Evolutionary conservation across 2,113 vertebrate species (phyloP).

Genomic region (Varanus salvator): DNA sequence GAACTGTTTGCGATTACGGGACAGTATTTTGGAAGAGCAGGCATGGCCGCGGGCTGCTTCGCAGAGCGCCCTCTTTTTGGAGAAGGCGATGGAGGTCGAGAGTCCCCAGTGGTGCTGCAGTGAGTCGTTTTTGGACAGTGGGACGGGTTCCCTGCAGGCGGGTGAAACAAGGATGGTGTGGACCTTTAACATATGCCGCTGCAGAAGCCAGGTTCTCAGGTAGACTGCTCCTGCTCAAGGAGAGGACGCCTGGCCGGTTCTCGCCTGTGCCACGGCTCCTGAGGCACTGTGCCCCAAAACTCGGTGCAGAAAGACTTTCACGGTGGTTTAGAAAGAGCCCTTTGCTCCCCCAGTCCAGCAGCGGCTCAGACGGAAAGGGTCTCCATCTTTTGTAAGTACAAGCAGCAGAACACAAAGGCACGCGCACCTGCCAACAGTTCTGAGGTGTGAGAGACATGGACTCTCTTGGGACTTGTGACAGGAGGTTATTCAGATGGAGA

Average conservation of each 20-base stretch:
- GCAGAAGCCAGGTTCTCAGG: neutral
- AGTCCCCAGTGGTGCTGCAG: too few relatives aligned
- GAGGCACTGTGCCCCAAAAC: neutral
- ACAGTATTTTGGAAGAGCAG: too few relatives aligned
- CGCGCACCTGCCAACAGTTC: neutral
- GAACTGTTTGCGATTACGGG: too few relatives aligned
- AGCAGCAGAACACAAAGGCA: neutral
- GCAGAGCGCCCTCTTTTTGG: too few relatives aligned
- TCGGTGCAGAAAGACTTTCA: neutral
- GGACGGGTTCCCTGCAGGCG: too few relatives aligned
- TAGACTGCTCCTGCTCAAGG: neutral
- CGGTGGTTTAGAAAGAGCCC: neutral
- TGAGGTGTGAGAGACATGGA: rapidly evolving
- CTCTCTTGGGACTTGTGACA: neutral
- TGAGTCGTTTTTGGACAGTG: too few relatives aligned
- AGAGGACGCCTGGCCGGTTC: neutral
- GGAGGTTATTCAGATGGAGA: rapidly evolving
- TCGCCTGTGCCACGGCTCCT: neutral
- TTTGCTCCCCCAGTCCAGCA: neutral
- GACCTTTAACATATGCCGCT: too few relatives aligned
- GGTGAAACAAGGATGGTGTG: too few relatives aligned
- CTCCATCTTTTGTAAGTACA: neutral
- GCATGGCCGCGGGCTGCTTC: too few relatives aligned
- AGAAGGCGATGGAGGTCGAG: too few relatives aligned
- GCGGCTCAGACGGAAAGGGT: neutral